phyloP scores from a whole-genome alignment of 2,797 vertebrate genomes.

The Oreortyx pictus region DNA sequence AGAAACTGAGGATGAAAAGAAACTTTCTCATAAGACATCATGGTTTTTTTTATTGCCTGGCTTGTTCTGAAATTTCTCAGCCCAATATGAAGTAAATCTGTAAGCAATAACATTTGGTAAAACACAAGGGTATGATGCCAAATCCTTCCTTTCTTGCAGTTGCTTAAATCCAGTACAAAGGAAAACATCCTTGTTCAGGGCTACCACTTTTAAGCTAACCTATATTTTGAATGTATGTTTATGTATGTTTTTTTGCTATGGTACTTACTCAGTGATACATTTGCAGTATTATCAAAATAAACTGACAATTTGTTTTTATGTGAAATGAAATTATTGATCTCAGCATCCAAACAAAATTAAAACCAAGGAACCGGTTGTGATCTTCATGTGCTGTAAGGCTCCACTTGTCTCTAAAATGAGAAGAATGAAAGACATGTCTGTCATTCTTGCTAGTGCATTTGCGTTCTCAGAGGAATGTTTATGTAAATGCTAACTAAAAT shows the following conservation, averaged over 20 bases:
- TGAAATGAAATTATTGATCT: background rate
- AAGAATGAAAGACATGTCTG: fast-evolving
- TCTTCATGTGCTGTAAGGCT: background rate
- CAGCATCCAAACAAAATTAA: background rate
- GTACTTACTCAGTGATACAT: background rate
- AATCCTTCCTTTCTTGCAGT: background rate
- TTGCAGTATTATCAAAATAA: background rate
- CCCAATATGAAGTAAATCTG: background rate
- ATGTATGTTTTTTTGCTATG: background rate
- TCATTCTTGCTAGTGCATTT: background rate
- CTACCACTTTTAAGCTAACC: background rate
- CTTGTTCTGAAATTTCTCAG: background rate
- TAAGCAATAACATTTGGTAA: background rate
- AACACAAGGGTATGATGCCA: background rate
- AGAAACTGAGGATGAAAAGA: background rate
- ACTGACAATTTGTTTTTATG: background rate
- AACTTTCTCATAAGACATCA: background rate
- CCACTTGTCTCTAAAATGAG: background rate
- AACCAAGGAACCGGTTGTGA: background rate
- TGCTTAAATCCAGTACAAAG: background rate
- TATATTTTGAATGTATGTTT: background rate
- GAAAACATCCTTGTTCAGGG: background rate
- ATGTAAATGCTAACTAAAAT: background rate
- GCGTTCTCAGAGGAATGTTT: background rate
- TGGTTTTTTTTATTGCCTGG: background rate